Evolutionary conservation across 1,140 invertebrate species (phyloP).

Genomic region (Myzus persicae): DNA sequence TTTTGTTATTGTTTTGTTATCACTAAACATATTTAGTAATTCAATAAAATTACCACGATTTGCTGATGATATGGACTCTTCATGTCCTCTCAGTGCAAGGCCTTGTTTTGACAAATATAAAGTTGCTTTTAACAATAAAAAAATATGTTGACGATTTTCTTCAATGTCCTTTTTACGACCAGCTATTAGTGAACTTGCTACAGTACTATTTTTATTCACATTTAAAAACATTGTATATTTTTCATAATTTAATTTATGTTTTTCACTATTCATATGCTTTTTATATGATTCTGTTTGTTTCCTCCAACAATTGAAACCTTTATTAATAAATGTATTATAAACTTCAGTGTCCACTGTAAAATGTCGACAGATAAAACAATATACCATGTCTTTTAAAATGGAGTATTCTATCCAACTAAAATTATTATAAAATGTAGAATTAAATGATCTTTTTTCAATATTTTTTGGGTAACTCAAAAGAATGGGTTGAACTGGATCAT

Average conservation of each 20-base stretch:
- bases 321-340: slow-evolving; percentile 12
- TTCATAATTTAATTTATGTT: neutral
- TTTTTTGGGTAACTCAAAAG: slow-evolving; percentile 2
- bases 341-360: neutral
- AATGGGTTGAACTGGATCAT: slow-evolving; percentile 15
- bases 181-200: neutral
- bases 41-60: slow-evolving; percentile 39
- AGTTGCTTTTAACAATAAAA: slow-evolving; percentile 16
- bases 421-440: slow-evolving; percentile 6
- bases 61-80: neutral
- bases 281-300: slow-evolving; percentile 8
- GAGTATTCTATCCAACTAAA: slow-evolving; percentile 39
- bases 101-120: slow-evolving; percentile 27
- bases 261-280: slow-evolving; percentile 1
- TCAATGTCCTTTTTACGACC: slow-evolving; percentile 13
- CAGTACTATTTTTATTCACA: neutral
- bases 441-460: slow-evolving; percentile 23
- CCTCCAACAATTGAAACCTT: slow-evolving; percentile 26
- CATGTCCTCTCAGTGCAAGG: neutral
- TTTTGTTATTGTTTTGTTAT: neutral
- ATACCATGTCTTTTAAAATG: slow-evolving; percentile 18
- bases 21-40: slow-evolving; percentile 28
- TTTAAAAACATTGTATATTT: slow-evolving; percentile 25
- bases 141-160: slow-evolving; percentile 43
- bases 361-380: slow-evolving; percentile 36